These are phyloP conservation scores for Chascanopsetta lugubris DNA, from an alignment of 2,113 vertebrate genomes.

Conservation along the genomic window DNA sequence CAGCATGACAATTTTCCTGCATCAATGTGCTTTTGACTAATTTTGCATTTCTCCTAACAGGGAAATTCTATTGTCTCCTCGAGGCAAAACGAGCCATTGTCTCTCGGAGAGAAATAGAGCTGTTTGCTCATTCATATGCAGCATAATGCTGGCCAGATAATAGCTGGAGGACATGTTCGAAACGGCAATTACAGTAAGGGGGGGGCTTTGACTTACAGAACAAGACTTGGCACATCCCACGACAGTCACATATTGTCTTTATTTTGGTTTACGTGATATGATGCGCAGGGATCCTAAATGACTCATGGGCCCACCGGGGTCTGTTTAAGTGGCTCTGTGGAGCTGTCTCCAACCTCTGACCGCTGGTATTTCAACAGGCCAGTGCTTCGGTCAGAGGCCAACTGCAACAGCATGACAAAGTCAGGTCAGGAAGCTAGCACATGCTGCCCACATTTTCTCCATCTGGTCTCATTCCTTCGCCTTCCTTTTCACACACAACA, in stretches of 20 bases:
- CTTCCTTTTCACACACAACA: not conserved
- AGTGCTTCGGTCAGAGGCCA: slow-evolving; percentile 28
- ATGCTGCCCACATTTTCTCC: slow-evolving; percentile 4
- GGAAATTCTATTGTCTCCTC: slow-evolving; percentile 5
- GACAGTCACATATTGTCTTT: not conserved
- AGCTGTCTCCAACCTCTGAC: slow-evolving; percentile 26
- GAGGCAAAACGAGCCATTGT: slow-evolving; percentile 30
- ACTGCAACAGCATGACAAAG: slow-evolving; percentile 28
- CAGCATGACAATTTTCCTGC: slow-evolving; percentile 10
- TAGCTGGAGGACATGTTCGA: slow-evolving; percentile 25
- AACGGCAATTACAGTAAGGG: slow-evolving; percentile 37
- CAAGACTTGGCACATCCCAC: not conserved
- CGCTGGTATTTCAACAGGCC: slow-evolving; percentile 28
- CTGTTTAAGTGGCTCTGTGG: slow-evolving; percentile 16
- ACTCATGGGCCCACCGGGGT: not conserved
- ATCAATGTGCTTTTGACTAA: not conserved
- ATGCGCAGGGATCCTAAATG: slow-evolving; percentile 11
- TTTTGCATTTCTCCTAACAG: slow-evolving; percentile 19
- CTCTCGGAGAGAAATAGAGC: slow-evolving; percentile 23
- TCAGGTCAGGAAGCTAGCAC: slow-evolving; percentile 3
- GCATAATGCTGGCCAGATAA: slow-evolving; percentile 18
- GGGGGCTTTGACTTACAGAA: slow-evolving; percentile 25
- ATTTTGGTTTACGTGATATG: not conserved
- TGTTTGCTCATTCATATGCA: slow-evolving; percentile 32
- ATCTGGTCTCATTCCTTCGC: slow-evolving; percentile 2